Percentiles rank a stretch among this genome's conserved stretches.
Conservation (phyloP, 2,113 vertebrate genomes). For the Ictalurus punctatus region DNA sequence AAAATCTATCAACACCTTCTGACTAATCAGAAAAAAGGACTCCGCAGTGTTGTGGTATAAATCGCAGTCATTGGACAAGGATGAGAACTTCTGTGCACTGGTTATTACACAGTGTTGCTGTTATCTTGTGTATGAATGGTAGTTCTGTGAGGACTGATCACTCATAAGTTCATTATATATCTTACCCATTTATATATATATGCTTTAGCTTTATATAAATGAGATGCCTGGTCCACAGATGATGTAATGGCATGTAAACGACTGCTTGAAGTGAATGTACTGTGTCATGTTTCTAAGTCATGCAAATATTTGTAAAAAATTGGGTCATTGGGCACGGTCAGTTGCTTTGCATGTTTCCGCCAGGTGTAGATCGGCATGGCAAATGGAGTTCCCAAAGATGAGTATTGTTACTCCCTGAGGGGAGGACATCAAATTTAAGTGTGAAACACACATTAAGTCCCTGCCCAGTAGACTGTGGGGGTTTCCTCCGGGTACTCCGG, state of each 20-base stretch:
- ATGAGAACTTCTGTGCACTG: not conserved
- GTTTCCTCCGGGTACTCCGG: too few species aligned
- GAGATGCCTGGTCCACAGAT: not conserved
- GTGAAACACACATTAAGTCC: too few species aligned
- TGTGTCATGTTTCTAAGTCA: not conserved
- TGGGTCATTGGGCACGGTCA: not conserved
- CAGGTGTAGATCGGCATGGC: not conserved
- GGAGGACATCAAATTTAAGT: too few species aligned
- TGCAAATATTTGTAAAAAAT: not conserved
- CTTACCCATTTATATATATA: not conserved
- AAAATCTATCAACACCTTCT: not conserved
- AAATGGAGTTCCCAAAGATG: too few species aligned
- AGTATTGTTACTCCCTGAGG: too few species aligned
- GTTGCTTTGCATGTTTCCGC: constrained; percentile 5
- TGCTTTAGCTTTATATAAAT: not conserved
- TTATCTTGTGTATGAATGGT: not conserved
- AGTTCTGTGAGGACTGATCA: not conserved
- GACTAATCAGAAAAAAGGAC: not conserved
- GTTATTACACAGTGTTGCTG: not conserved
- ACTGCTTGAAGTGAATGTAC: not conserved
- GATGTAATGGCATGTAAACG: not conserved
- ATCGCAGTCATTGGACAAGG: not conserved
- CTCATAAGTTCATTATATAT: not conserved
- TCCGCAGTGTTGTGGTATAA: not conserved
- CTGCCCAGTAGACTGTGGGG: too few species aligned